A percentile compares a stretch with the other conserved stretches of the same genome.
Evolutionary conservation across 1,140 invertebrate species (phyloP).

Genomic region (Laupala kohalensis): DNA sequence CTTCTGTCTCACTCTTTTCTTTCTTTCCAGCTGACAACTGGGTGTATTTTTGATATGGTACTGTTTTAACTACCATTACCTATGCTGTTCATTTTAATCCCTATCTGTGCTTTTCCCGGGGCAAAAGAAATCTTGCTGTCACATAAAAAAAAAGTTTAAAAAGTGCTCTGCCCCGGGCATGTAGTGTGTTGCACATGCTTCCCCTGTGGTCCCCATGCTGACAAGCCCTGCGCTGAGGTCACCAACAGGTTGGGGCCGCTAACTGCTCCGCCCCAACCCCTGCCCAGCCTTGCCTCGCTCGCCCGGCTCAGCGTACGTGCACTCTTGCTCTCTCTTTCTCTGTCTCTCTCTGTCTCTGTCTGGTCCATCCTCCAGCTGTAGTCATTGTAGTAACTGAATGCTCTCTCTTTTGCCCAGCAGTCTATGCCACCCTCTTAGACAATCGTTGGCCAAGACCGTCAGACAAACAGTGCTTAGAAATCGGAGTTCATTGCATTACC

Average conservation of each 20-base stretch:
- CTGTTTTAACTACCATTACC: slow-evolving; percentile 2
- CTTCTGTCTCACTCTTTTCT: slow-evolving; percentile 13
- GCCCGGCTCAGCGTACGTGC: slow-evolving; percentile 1
- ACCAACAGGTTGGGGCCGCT: slow-evolving; percentile 2
- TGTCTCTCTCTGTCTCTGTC: slow-evolving; percentile 14
- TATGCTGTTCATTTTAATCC: slow-evolving; percentile 12
- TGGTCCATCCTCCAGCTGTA: slow-evolving; percentile 13
- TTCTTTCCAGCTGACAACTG: slow-evolving; percentile 14
- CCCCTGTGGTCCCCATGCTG: slow-evolving; percentile 18
- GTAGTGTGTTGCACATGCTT: slow-evolving; percentile 7
- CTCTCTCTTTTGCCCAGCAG: slow-evolving; percentile 8
- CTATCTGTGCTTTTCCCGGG: slow-evolving; percentile 11
- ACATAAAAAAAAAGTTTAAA: background rate
- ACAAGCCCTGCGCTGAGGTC: slow-evolving; percentile 20
- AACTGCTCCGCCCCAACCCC: slow-evolving; percentile 2
- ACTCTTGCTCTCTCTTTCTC: slow-evolving; percentile 15
- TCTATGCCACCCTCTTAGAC: slow-evolving; percentile 16
- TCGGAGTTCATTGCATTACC: background rate
- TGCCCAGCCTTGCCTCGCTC: slow-evolving; percentile 6
- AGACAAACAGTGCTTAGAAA: background rate
- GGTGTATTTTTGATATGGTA: slow-evolving; percentile 5
- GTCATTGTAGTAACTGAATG: slow-evolving; percentile 11
- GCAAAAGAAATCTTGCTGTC: slow-evolving; percentile 4
- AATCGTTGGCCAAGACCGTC: slow-evolving; percentile 9
- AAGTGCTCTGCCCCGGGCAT: background rate